These are phyloP conservation scores for Phasianus colchicus DNA, from an alignment of 2,113 vertebrate genomes.

Conservation along the genomic window DNA sequence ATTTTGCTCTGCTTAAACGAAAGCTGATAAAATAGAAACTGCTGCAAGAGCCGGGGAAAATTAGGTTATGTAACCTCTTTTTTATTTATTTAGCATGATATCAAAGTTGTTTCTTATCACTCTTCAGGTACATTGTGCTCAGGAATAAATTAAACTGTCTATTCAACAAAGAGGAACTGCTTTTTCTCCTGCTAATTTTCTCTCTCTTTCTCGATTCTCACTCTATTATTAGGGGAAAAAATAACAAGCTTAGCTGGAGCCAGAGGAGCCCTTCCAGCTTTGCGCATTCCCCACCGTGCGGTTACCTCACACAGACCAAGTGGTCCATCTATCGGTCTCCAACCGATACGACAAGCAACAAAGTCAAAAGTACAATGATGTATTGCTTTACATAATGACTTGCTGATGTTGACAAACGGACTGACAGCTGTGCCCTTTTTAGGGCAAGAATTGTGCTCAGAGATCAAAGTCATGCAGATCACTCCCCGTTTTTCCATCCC, in stretches of 20 bases:
- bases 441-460: slow-evolving; percentile 7
- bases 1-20: slow-evolving; percentile 23
- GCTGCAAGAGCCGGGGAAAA: slow-evolving; percentile 33
- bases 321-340: slow-evolving; percentile 57
- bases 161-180: slow-evolving; percentile 40
- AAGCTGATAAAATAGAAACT: slow-evolving; percentile 39
- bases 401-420: slow-evolving; percentile 53
- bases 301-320: background rate
- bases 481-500: background rate
- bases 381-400: slow-evolving; percentile 43
- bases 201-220: slow-evolving; percentile 44
- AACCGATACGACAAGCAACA: background rate
- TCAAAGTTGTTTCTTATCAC: slow-evolving; percentile 63
- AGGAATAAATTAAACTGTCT: slow-evolving; percentile 65
- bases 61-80: slow-evolving; percentile 49
- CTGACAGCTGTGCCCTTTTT: slow-evolving; percentile 47
- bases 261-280: background rate
- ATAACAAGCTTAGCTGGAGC: slow-evolving; percentile 1
- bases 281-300: rapidly evolving
- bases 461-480: slow-evolving; percentile 11
- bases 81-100: slow-evolving; percentile 65
- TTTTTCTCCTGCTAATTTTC: slow-evolving; percentile 55
- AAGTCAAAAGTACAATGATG: slow-evolving; percentile 10
- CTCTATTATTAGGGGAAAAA: slow-evolving; percentile 29
- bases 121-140: slow-evolving; percentile 54